phyloP scores from a whole-genome alignment of 30 jellyfish, hydroid and myxozoan genomes.

The Rhopilema esculentum region DNA sequence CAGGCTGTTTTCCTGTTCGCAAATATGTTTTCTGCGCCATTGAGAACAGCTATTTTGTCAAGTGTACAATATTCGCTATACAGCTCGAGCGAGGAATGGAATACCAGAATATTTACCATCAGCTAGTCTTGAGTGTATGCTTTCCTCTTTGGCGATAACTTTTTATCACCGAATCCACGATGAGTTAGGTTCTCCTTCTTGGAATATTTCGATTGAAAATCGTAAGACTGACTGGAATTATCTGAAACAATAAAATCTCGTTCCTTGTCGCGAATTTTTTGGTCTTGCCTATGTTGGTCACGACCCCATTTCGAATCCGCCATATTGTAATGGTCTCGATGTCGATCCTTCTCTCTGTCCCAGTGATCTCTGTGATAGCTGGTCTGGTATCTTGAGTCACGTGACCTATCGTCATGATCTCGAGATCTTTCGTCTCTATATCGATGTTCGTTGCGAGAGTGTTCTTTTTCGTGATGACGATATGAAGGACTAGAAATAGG shows the following conservation, averaged over 20 bases:
- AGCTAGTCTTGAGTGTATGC: conserved; percentile 2
- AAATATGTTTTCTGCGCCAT: background rate
- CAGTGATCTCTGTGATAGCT: conserved; percentile 59
- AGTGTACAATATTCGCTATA: background rate
- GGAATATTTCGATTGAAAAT: conserved; percentile 20
- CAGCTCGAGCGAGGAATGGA: background rate
- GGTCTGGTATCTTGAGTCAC: conserved; percentile 52
- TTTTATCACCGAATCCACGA: conserved; percentile 56
- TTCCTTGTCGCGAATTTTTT: conserved; percentile 29
- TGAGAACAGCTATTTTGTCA: background rate
- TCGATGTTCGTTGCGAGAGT: conserved; percentile 43
- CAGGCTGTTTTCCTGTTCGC: background rate
- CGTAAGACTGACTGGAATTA: conserved; percentile 10
- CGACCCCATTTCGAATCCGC: conserved; percentile 59
- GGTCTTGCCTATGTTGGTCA: conserved; percentile 42
- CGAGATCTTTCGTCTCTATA: conserved; percentile 58
- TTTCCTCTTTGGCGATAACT: conserved; percentile 48
- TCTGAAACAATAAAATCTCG: conserved; percentile 5
- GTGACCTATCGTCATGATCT: conserved; percentile 59
- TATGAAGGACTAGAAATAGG: conserved; percentile 55
- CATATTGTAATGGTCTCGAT: conserved; percentile 32
- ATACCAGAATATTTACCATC: background rate
- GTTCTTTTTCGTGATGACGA: conserved; percentile 56
- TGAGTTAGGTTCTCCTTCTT: conserved; percentile 38
- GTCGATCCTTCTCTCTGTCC: conserved; percentile 60